Evolutionary conservation across 2,113 vertebrate genomes (phyloP).

Genomic region (Seriola quinqueradiata): DNA sequence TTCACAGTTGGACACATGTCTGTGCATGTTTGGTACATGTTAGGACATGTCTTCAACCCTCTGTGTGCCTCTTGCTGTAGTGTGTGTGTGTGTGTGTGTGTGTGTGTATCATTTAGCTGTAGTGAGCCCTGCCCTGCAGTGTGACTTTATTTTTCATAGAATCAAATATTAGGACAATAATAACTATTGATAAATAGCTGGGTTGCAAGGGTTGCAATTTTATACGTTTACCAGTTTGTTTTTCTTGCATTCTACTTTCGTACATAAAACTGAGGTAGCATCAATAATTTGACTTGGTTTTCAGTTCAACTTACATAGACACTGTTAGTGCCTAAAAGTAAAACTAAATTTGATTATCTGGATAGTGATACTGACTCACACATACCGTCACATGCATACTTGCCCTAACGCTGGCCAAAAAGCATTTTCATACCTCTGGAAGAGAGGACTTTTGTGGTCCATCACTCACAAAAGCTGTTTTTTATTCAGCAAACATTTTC

Average conservation of each 20-base stretch:
- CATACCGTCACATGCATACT: neutral
- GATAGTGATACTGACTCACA: neutral
- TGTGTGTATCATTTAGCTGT: neutral
- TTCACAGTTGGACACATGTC: constrained; percentile 21
- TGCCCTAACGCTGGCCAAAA: neutral
- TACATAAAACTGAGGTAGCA: too few relatives aligned
- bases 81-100: neutral
- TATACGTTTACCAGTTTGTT: neutral
- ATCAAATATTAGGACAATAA: neutral
- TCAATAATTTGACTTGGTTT: too few relatives aligned
- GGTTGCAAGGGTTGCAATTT: neutral
- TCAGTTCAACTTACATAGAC: too few relatives aligned
- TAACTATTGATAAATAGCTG: neutral
- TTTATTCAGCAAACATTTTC: neutral
- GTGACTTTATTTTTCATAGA: neutral
- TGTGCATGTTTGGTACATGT: constrained; percentile 23
- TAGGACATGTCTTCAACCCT: constrained; percentile 33
- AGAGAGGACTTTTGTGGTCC: too few relatives aligned
- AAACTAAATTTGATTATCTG: neutral
- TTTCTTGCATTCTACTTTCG: too few relatives aligned
- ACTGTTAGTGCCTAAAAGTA: too few relatives aligned
- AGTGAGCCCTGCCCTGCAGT: neutral
- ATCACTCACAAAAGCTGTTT: constrained; percentile 4
- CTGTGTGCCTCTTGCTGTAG: neutral
- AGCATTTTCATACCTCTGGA: neutral